Evolutionary conservation across 2,113 vertebrate genomes (phyloP).

Genomic region (Thunnus maccoyii): DNA sequence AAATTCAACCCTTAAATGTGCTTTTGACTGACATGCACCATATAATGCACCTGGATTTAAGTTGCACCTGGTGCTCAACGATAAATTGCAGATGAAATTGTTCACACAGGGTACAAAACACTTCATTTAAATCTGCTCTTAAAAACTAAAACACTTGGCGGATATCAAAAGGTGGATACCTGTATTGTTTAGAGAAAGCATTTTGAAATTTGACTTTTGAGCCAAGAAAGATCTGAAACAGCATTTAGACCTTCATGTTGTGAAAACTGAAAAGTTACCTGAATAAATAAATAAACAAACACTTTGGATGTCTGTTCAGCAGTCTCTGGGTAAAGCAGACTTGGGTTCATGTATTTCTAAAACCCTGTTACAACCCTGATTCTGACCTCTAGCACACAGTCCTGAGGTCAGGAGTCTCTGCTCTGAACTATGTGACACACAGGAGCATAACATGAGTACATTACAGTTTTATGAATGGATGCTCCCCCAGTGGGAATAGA

Average conservation of each 20-base stretch:
- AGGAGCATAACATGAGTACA: background rate
- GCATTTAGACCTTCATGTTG: background rate
- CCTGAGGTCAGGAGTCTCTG: background rate
- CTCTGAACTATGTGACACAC: background rate
- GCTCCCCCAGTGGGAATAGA: background rate
- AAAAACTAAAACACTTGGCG: background rate
- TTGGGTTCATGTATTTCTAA: background rate
- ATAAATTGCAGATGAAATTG: background rate
- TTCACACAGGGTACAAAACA: background rate
- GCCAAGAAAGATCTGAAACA: background rate
- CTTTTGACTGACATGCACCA: background rate
- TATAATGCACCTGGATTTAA: background rate
- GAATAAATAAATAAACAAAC: background rate
- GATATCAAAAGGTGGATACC: background rate
- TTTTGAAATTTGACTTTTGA: too few relatives aligned
- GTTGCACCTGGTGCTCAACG: conserved; percentile 11
- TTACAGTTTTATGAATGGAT: conserved; percentile 12
- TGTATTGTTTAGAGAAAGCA: background rate
- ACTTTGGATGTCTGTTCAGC: background rate
- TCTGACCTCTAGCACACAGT: background rate
- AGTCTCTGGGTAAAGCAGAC: background rate
- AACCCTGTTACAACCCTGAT: background rate
- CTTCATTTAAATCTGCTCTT: background rate
- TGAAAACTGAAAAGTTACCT: background rate
- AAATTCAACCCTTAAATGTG: background rate